Conservation (phyloP, 2,888 invertebrate species). For the Mallateleia sp. region DNA sequence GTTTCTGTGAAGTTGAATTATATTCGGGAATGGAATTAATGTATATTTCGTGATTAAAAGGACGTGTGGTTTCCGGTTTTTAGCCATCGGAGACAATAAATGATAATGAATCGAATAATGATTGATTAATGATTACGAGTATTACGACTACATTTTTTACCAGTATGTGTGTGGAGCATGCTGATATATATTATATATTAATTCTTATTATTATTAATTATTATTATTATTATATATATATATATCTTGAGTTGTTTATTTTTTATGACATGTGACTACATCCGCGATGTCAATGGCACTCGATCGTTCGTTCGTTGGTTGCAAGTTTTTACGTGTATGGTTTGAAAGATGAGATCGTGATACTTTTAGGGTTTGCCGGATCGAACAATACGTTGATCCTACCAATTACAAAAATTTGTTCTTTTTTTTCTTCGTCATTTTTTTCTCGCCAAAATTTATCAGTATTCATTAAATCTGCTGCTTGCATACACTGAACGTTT, state of each 20-base stretch:
- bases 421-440: constrained; percentile 41
- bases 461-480: constrained; percentile 71
- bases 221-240: constrained; percentile 28
- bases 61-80: constrained; percentile 74
- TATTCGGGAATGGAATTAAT: constrained; percentile 75
- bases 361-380: constrained; percentile 59
- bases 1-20: constrained; percentile 75
- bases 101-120: constrained; percentile 77
- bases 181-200: constrained; percentile 66
- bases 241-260: constrained; percentile 73
- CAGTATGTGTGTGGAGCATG: constrained; percentile 76
- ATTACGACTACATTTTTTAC: constrained; percentile 78
- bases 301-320: constrained; percentile 66
- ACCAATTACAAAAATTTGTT: constrained; percentile 20
- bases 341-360: constrained; percentile 63
- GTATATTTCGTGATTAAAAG: constrained; percentile 77
- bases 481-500: constrained; percentile 57
- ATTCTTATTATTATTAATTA: constrained; percentile 57
- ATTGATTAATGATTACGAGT: constrained; percentile 73
- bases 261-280: constrained; percentile 74
- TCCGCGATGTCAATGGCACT: constrained; percentile 65
- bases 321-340: constrained; percentile 70
- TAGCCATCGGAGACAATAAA: constrained; percentile 76
- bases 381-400: constrained; percentile 32
- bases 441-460: constrained; percentile 66